phyloP scores from a whole-genome alignment of 2,888 invertebrate species.

The Chrysomela aeneicollis region DNA sequence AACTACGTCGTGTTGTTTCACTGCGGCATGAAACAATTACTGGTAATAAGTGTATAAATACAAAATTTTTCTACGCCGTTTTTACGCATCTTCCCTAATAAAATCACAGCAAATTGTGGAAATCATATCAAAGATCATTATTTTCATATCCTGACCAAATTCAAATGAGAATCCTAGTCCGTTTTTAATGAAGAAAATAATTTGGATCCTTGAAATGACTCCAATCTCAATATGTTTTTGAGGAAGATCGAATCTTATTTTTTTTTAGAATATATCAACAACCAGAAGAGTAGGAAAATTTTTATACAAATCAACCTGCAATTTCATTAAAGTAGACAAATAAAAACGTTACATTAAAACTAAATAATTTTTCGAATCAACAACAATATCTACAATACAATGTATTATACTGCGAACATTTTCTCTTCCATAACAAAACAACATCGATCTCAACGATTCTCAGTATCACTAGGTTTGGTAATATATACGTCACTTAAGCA shows the following conservation, averaged over 20 bases:
- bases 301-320: slow-evolving; percentile 28
- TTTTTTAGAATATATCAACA: slow-evolving; percentile 28
- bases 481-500: slow-evolving; percentile 56
- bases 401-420: slow-evolving; percentile 61
- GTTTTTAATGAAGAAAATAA: not conserved
- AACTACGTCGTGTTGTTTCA: slow-evolving; percentile 60
- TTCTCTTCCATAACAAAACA: slow-evolving; percentile 66
- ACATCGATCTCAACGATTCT: slow-evolving; percentile 71
- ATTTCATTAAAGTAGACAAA: slow-evolving; percentile 43
- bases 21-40: slow-evolving; percentile 58
- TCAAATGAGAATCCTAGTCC: too few species aligned
- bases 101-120: slow-evolving; percentile 29
- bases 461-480: slow-evolving; percentile 58
- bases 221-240: slow-evolving; percentile 7
- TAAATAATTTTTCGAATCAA: slow-evolving; percentile 50
- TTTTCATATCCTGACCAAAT: not conserved
- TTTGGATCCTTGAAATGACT: slow-evolving; percentile 18
- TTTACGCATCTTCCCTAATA: slow-evolving; percentile 35
- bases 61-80: slow-evolving; percentile 50
- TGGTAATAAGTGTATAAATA: slow-evolving; percentile 60
- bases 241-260: slow-evolving; percentile 25
- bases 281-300: slow-evolving; percentile 30
- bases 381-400: slow-evolving; percentile 63
- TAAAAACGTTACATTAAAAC: slow-evolving; percentile 49
- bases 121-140: slow-evolving; percentile 3